These are phyloP conservation scores for Troglohyphantes excavatus DNA, from an alignment of 2,888 invertebrate genomes.

Conservation along the genomic window DNA sequence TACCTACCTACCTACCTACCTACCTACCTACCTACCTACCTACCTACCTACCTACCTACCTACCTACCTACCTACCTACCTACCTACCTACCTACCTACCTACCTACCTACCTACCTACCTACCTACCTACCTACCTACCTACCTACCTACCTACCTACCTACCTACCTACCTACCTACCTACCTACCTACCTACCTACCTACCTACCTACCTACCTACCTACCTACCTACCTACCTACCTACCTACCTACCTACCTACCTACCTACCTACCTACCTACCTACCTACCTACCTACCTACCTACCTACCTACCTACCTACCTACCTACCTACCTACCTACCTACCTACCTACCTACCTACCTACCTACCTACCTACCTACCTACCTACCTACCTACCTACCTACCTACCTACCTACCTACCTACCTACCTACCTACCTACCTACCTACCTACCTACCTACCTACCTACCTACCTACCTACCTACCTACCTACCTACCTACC, in stretches of 20 bases:
- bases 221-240: background rate
- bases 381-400: too few relatives aligned
- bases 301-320: background rate
- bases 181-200: background rate
- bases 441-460: background rate
- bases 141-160: background rate
- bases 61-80: background rate
- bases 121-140: background rate
- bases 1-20: background rate
- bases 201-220: background rate
- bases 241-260: background rate
- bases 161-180: background rate
- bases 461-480: background rate
- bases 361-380: too few relatives aligned
- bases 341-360: background rate
- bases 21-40: too few relatives aligned
- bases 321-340: background rate
- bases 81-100: too few relatives aligned
- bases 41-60: background rate
- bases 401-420: too few relatives aligned
- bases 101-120: background rate
- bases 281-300: background rate
- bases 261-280: constrained; percentile 1
- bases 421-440: too few relatives aligned
- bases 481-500: background rate